Percentiles rank a stretch among this genome's conserved stretches.
phyloP scores from a whole-genome alignment of 2,113 vertebrate genomes.

The Nibea albiflora region DNA sequence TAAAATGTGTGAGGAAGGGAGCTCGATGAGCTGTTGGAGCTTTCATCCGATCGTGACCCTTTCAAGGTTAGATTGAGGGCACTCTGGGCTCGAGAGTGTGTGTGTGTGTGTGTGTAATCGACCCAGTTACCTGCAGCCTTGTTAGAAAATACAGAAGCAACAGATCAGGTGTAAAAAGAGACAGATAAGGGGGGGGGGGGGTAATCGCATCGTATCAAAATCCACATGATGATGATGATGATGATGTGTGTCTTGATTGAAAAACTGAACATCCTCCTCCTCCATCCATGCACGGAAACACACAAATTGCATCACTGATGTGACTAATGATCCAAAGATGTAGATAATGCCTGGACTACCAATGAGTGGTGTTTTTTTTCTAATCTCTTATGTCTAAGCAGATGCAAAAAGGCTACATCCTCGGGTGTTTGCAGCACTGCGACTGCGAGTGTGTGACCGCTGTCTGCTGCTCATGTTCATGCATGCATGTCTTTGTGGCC shows the following conservation, averaged over 20 bases:
- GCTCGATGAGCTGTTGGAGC: constrained; percentile 17
- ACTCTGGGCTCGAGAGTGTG: background rate
- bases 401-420: constrained; percentile 2
- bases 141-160: constrained; percentile 13
- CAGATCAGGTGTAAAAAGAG: background rate
- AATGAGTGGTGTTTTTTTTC: background rate
- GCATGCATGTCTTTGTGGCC: constrained; percentile 64
- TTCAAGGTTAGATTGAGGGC: constrained; percentile 57
- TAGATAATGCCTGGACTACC: constrained; percentile 26
- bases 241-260: background rate
- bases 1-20: constrained; percentile 15
- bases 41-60: constrained; percentile 19
- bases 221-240: background rate
- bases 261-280: constrained; percentile 1
- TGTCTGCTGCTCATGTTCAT: constrained; percentile 62
- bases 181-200: background rate
- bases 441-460: constrained; percentile 39
- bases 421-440: constrained; percentile 11
- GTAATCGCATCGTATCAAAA: background rate
- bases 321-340: constrained; percentile 33
- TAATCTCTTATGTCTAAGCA: background rate
- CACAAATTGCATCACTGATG: constrained; percentile 19
- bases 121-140: constrained; percentile 32
- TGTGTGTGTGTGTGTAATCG: constrained; percentile 4
- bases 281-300: background rate